Evolutionary conservation across 2,888 invertebrate species (phyloP), one percentile per base, ranked within the genome.

Genomic region (Rotaria socialis): DNA sequence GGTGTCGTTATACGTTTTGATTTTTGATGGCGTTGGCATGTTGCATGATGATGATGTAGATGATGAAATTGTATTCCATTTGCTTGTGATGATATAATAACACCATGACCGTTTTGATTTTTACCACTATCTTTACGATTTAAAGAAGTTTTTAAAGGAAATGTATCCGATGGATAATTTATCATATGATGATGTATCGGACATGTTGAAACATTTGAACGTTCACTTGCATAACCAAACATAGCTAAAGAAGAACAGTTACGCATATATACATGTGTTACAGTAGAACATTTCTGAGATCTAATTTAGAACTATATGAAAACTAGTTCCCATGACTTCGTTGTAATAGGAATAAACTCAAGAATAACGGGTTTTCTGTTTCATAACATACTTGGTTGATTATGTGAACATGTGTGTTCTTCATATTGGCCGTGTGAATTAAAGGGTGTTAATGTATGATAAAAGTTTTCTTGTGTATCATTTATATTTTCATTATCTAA

Each of bases 381-480:
- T 55, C 7, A 19, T 55, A 27, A 67, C 19, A 35, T 67, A 67
- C 67, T 41, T 35, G 67, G 67, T 10, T 80, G 80, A 80, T 80
- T 80, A 80, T n/a, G 27, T 67, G 67, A 11, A 80, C 80, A 80
- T 14, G 80, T 24, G 47, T 80, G 80, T 24, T 80, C 80, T 22
- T 80, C 80, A 80, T 47, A 80, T 80, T 22, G 80, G n/a, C 67
- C 24, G 7, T 47, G n/a, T 24, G 80, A 24, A 47, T n/a, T 14
- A 80, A 41, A 80, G 1, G 80, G 80, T 80, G 80, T 80, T 80
- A 80, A n/a, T 41, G 80, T 80, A 47, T 80, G 80, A 80, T 80
- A 80, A 43, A 80, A 80, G n/a, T 80, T 80, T 8, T 80, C 80
- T 47, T 22, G 80, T 47, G 24, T 0, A 80, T 43, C 80, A 67